Evolutionary conservation across 2,888 invertebrate species (phyloP).

Genomic region (Meta bourneti): DNA sequence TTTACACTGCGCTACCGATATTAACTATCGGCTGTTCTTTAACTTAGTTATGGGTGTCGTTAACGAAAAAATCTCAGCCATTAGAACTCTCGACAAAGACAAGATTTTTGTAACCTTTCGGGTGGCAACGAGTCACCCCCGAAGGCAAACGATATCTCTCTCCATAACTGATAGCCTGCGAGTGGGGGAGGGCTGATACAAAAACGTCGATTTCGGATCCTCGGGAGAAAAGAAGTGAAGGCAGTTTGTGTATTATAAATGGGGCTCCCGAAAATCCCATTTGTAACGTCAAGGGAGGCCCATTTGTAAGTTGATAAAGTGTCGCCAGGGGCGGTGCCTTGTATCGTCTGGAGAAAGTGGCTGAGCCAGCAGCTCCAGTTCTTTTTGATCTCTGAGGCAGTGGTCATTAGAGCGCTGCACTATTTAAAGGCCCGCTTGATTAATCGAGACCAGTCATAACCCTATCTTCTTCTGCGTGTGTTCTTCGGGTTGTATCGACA

Average conservation of each 20-base stretch:
- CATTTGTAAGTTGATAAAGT: slow-evolving; percentile 64
- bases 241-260: slow-evolving; percentile 37
- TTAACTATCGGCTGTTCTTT: no score
- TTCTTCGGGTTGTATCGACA: no score
- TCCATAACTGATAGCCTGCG: no score
- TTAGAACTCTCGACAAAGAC: no score
- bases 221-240: background rate
- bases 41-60: no score
- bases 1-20: no score
- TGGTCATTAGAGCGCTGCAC: background rate
- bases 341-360: slow-evolving; percentile 13
- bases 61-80: no score
- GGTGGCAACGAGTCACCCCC: background rate
- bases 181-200: background rate
- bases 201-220: background rate
- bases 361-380: background rate
- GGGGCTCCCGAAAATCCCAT: slow-evolving; percentile 46
- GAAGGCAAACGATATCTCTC: background rate
- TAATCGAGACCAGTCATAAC: background rate
- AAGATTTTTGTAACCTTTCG: no score
- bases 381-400: background rate
- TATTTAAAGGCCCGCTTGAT: background rate
- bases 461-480: background rate
- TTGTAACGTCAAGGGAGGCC: slow-evolving; percentile 42
- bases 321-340: slow-evolving; percentile 30